A percentile compares a stretch with the other conserved stretches of the same genome.
Conservation (phyloP, 2,797 vertebrate species). For the Coilia nasus region DNA sequence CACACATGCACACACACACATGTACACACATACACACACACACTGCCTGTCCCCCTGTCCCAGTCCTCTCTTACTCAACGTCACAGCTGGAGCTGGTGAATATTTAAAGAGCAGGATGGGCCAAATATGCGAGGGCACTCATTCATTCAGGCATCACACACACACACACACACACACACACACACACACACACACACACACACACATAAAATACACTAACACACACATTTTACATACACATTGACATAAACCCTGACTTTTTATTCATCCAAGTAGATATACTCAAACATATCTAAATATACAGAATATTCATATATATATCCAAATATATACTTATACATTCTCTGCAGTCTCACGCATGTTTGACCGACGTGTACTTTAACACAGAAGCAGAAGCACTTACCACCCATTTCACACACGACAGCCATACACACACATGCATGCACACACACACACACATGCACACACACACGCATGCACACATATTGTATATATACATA, state of each 20-base stretch:
- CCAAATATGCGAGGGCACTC: not conserved
- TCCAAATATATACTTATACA: not conserved
- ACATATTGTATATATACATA: not conserved
- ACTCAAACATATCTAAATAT: too few relatives aligned
- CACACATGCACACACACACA: too few relatives aligned
- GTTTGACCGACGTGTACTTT: too few relatives aligned
- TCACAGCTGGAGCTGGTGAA: slow-evolving; percentile 44
- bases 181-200: slow-evolving; percentile 12
- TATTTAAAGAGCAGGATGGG: slow-evolving; percentile 34
- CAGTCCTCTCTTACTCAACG: not conserved
- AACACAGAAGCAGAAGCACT: too few relatives aligned
- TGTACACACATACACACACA: too few relatives aligned
- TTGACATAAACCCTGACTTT: not conserved
- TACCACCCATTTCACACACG: too few relatives aligned
- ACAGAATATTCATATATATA: too few relatives aligned
- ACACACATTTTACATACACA: not conserved
- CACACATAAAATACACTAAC: slow-evolving; percentile 5
- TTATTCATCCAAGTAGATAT: not conserved
- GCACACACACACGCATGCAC: not conserved
- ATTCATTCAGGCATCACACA: not conserved
- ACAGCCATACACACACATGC: too few relatives aligned
- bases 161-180: slow-evolving; percentile 20
- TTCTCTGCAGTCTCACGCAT: too few relatives aligned
- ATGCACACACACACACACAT: not conserved
- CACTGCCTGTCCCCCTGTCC: not conserved